phyloP scores from a whole-genome alignment of 2,797 vertebrate genomes.

The Aeoliscus strigatus region DNA sequence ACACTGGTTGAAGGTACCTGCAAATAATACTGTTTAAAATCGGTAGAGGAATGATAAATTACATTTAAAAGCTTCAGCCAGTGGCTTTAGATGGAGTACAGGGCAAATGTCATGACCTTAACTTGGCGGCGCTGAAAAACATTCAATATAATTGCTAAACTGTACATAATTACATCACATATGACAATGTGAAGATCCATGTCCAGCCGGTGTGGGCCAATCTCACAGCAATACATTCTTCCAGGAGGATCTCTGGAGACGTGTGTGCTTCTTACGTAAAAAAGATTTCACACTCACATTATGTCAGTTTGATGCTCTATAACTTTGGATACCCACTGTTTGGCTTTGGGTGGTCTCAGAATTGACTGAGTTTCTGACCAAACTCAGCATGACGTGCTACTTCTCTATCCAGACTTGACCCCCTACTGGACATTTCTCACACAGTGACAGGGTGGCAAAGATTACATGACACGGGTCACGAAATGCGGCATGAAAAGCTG shows the following conservation, averaged over 20 bases:
- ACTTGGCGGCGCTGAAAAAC: no score
- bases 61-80: no score
- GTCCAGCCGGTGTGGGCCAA: neutral
- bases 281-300: conserved; percentile 16
- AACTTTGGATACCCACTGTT: neutral
- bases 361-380: conserved; percentile 26
- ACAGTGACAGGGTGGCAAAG: conserved; percentile 47
- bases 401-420: conserved; percentile 45
- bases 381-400: conserved; percentile 32
- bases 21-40: no score
- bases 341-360: conserved; percentile 20
- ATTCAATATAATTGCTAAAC: no score
- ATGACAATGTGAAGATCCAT: no score
- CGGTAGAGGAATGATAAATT: no score
- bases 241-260: conserved; percentile 1
- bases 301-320: conserved; percentile 14
- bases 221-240: conserved; percentile 8
- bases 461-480: conserved; percentile 51
- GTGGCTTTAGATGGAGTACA: no score
- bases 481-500: conserved; percentile 27
- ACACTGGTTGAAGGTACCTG: no score
- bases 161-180: no score
- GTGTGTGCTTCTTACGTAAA: conserved; percentile 1
- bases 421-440: conserved; percentile 45
- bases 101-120: no score